These are phyloP conservation scores for Elegia similella DNA, from an alignment of 2,888 invertebrate genomes.

Conservation along the genomic window DNA sequence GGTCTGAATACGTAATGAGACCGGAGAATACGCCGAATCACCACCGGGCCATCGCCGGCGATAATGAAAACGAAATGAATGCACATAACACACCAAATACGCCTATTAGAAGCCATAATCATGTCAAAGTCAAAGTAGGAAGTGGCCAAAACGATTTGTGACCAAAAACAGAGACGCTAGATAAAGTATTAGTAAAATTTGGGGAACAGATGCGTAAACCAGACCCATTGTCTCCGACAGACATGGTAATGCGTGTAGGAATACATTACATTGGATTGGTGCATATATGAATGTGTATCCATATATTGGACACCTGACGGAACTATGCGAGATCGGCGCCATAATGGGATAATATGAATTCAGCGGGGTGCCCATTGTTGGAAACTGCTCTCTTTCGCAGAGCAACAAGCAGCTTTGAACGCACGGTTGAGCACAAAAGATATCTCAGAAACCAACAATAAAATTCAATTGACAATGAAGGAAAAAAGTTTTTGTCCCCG, in stretches of 20 bases:
- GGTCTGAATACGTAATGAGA: conserved; percentile 59
- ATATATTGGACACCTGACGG: conserved; percentile 67
- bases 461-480: conserved; percentile 79
- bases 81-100: conserved; percentile 28
- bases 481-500: conserved; percentile 60
- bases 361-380: conserved; percentile 72
- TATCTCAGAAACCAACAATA: conserved; percentile 79
- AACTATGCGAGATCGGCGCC: conserved; percentile 48
- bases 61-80: conserved; percentile 62
- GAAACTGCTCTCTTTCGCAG: conserved; percentile 64
- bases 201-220: conserved; percentile 10
- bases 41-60: conserved; percentile 50
- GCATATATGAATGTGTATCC: conserved; percentile 58
- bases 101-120: conserved; percentile 29
- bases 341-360: conserved; percentile 67
- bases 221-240: conserved; percentile 24
- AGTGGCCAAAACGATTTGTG: not conserved
- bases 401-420: conserved; percentile 73
- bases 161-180: not conserved
- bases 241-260: conserved; percentile 38
- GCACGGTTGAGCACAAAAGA: conserved; percentile 78
- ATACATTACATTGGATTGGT: conserved; percentile 40
- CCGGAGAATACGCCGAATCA: conserved; percentile 48
- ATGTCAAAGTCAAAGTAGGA: not conserved
- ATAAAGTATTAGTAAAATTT: not conserved